Evolutionary conservation across 2,888 invertebrate species (phyloP).

Genomic region (Idaea dimidiata): DNA sequence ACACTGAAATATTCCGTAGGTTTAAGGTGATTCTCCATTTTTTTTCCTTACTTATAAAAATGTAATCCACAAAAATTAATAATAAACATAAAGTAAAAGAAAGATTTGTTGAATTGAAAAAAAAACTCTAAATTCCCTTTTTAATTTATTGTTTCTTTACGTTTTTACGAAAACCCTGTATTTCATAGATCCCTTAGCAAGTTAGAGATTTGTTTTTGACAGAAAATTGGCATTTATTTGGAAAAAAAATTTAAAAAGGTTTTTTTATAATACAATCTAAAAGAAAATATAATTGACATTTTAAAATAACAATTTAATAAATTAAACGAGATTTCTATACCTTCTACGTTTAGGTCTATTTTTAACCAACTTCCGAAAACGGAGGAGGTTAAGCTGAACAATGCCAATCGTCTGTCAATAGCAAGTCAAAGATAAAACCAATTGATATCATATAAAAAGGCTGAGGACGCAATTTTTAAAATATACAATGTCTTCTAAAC

Average conservation of each 20-base stretch:
- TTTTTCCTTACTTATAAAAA: conserved; percentile 21
- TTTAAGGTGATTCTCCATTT: conserved; percentile 26
- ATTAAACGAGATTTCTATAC: not conserved
- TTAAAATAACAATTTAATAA: not conserved
- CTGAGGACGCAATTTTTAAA: conserved; percentile 78
- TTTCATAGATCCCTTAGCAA: conserved; percentile 73
- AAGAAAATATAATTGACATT: conserved; percentile 12
- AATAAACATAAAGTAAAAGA: not conserved
- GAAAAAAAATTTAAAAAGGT: conserved; percentile 6
- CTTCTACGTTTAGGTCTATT: not conserved
- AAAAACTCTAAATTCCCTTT: conserved; percentile 32
- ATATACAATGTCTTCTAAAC: conserved; percentile 80
- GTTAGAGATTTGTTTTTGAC: conserved; percentile 59
- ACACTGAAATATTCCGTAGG: conserved; percentile 30
- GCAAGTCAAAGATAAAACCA: conserved; percentile 42
- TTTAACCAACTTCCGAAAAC: no score
- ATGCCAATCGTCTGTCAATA: conserved; percentile 49
- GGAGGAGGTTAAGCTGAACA: conserved; percentile 12
- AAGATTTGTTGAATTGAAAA: not conserved
- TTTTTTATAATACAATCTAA: conserved; percentile 6
- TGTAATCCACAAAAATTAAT: conserved; percentile 33
- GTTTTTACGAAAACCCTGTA: conserved; percentile 65
- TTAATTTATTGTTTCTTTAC: conserved; percentile 32
- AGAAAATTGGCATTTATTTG: conserved; percentile 42
- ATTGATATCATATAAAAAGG: conserved; percentile 77